Base-by-base conservation (phyloP, 2,797 vertebrate genomes). In the Sternarchorhynchus goeldii region DNA sequence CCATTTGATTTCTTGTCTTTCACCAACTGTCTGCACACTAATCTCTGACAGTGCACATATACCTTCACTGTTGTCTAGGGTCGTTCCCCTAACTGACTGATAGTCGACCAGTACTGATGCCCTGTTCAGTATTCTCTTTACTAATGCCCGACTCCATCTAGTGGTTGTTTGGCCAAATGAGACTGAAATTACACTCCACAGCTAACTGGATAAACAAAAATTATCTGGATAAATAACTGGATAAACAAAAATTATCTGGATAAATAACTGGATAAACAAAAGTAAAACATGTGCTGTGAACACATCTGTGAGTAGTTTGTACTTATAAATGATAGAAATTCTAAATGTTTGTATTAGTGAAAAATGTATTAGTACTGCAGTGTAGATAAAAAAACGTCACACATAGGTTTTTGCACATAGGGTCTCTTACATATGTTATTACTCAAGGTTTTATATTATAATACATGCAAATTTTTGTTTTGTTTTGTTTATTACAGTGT, bases 131-230 rank as follows among this genome's bases (percentile, higher is more conserved):
- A 58, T 56, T 25, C 25, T 41, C 65, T 73, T 79, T 69, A 21
- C 31, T 6, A 75, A 62, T 45, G 14, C 32, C 12, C 75, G 65
- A 18, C 70, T 53, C 85, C 85, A 73, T 64, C 85, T 79, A 69
- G 76, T 79, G 85, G 81, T 17, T 36, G 17, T 39, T 63, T 60
- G n/a, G 4, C 12, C n/a, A 39, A 57, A 62, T 2, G 14, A 34
- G 1, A 29, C 17, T 71, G n/a, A 14, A 21, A 60, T 67, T 25
- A 50, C 10, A 39, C 45, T 29, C 12, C 25, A 67, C 65, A 67
- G 39, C 21, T 68, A 41, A 6, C 25, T 45, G 36, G 29, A 66
- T 20, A 25, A 18, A 20, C 3, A 29, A 50, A 21, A 66, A 21
- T 18, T 39, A n/a, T n/a, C n/a, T n/a, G n/a, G n/a, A n/a, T n/a